These are phyloP conservation scores for Pelecanus crispus DNA, from an alignment of 2,113 vertebrate species.

Conservation along the genomic window DNA sequence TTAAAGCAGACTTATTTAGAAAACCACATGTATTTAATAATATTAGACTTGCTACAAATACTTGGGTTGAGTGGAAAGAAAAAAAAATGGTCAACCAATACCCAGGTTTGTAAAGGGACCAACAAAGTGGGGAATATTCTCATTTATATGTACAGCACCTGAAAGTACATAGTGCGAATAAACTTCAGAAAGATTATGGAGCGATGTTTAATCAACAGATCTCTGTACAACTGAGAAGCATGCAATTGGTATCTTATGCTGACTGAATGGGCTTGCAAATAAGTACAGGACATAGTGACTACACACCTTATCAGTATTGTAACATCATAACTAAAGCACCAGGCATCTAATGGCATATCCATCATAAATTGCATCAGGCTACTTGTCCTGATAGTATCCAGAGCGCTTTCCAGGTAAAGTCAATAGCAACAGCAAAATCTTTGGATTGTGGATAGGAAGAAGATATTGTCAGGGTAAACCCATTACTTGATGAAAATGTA, in stretches of 20 bases:
- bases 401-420: neutral
- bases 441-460: neutral
- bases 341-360: neutral
- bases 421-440: neutral
- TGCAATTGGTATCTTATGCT: neutral
- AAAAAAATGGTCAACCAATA: neutral
- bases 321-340: neutral
- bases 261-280: neutral
- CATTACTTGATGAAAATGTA: neutral
- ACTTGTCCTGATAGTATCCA: neutral
- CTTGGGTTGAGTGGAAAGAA: neutral
- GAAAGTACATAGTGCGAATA: neutral
- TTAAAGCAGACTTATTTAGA: neutral
- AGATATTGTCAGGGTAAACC: neutral
- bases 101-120: neutral
- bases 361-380: neutral
- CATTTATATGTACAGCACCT: neutral
- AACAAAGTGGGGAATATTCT: neutral
- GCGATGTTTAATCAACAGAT: neutral
- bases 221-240: neutral
- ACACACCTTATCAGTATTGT: neutral
- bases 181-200: neutral
- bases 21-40: neutral
- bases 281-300: neutral
- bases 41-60: neutral